Base-by-base conservation (phyloP, 2,113 vertebrate species). In the Catharus fuscescens region DNA sequence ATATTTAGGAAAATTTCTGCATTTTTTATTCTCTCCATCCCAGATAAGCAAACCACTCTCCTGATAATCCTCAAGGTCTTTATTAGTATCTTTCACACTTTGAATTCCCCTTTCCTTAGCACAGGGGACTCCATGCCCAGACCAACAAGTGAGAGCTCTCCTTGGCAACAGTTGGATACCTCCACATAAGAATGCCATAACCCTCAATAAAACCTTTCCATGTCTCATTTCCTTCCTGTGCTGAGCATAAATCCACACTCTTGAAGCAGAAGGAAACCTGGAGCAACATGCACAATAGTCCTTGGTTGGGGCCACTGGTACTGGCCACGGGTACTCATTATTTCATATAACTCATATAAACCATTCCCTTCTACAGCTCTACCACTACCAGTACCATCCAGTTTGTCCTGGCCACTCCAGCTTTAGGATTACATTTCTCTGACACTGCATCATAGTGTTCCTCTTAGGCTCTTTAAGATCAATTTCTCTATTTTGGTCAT, bases 401-500 rank as follows among this genome's bases (percentile, higher is more conserved):
- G 2, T n/a, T 60, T 91, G 53, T 47, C 65, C 44, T 1, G 0
- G 44, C 18, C 38, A 69, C 32, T 64, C 28, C 57, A 88, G 50
- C 36, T 17, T 71, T 53, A 61, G 56, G 25, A 88, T 72, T 71
- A 71, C 45, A n/a, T 72, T 77, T 90, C 87, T 42, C 45, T 54
- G 66, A 80, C 32, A 59, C 29, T 70, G 42, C 25, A 86, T 59
- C 5, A 5, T 47, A 62, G 62, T 36, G 20, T 62, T 60, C 11
- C 34, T 92, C 87, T 90, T 34, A 91, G 90, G 32, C 59, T 69
- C 59, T 69, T 76, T 61, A 88, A 73, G 76, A 88, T 80, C 64
- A 84, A 71, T 90, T 91, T 86, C 64, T 94, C 47, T 80, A 50
- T 83, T 86, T 88, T 50, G 70, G 83, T 78, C 24, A 70, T 80